Base-by-base conservation (phyloP, 2,797 vertebrate genomes). In the Notamacropus eugenii region DNA sequence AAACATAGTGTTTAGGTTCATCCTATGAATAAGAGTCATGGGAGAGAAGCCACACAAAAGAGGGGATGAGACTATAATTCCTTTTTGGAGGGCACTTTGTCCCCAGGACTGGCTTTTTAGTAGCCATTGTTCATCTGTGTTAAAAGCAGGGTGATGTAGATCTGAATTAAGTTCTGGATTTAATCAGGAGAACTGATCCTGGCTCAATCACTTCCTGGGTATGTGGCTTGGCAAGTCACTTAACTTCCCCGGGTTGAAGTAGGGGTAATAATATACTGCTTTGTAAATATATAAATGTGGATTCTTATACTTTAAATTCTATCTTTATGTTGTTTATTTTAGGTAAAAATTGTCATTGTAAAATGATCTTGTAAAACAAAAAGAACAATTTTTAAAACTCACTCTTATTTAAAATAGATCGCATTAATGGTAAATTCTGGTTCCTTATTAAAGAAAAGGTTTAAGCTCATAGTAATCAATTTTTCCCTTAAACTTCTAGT, bases 11-110 rank as follows among this genome's bases (percentile, higher is more conserved):
- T 54, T 59, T 93, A 28, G 55, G 93, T 55, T 31, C 56, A 92
- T 29, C 27, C 56, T 91, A 9, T 82, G 87, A 90, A 93, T 54
- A 31, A 54, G 50, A 74, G n/a, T 24, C 67, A 46, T 46, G 52
- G 54, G 55, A 92, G 58, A 95, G 34, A 90, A 96, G 8, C 91
- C 91, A n/a, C 93, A 54, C 22, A 52, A 92, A 96, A 12, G 55
- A n/a, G 58, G 90, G 93, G 93, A 90, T 96, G 62, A 57, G 90
- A 93, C 52, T 95, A 96, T 94, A 74, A 93, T 74, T 96, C 93
- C 93, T n/a, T 50, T 50, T 46, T 3, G 8, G 40, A 22, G 22
- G 24, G 54, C 22, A 67, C 5, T 94, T 16, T 58, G 27, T 31
- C 54, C 94, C 50, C 52, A 34, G 1, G 54, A 91, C 54, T 54